Base-by-base conservation (phyloP, 2,113 vertebrate species). In the Cebidichthys violaceus region DNA sequence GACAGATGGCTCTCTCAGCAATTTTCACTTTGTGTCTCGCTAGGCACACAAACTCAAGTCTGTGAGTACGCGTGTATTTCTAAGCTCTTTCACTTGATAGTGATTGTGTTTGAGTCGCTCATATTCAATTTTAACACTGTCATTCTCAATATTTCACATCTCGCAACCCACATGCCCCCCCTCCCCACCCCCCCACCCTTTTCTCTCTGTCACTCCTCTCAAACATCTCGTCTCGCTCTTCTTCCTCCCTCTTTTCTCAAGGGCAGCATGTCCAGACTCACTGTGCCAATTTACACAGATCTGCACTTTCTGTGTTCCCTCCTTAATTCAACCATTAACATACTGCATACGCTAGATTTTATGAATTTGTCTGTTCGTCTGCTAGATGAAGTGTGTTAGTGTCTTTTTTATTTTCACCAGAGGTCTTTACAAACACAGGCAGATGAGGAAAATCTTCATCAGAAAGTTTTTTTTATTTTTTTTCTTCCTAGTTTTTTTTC, bases 111-210 rank as follows among this genome's bases (percentile, higher is more conserved):
- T 81, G 88, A 91, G 78, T 77, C 11, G 2, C 77, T 83, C 84
- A 87, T 79, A 89, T 91, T 86, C 78, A 86, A 84, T 87, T 92
- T 90, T 86, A 92, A 87, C 68, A 85, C 59, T 84, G 87, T 85
- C 88, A 84, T 79, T 80, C 47, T 91, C 57, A 82, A 83, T 90
- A 81, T 79, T 86, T 89, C 75, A 84, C 61, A 81, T 47, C 67
- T 68, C 9, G 22, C 55, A 59, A n/a, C 72, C 68, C 78, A 37
- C 62, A n/a, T 18, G 3, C 11, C 45, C 72, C 45, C 9, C 31
- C 18, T 17, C 47, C 41, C 4, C 15, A 20, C 18, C 35, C 79
- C 24, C 4, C 22, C 24, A 15, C 37, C 47, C 2, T n/a, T 20
- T n/a, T 29, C 62, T 31, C 17, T 37, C 47, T 69, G 60, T 79